Percentiles rank a stretch among this genome's conserved stretches.
phyloP scores from a whole-genome alignment of 2,888 invertebrate genomes.

The Malachius bipustulatus region DNA sequence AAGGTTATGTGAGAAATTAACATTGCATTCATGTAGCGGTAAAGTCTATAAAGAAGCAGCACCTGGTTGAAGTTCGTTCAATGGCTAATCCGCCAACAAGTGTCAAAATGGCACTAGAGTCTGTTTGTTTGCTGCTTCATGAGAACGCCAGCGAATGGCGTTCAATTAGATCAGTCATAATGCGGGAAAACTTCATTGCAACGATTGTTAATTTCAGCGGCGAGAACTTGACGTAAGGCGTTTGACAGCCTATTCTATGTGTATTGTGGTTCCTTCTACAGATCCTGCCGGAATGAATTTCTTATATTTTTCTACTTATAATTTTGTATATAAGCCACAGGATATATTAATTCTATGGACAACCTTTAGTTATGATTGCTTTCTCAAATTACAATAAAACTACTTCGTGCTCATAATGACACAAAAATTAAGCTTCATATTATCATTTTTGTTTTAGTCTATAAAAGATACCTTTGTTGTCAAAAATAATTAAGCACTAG shows the following conservation, averaged over 20 bases:
- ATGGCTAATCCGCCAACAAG: constrained; percentile 90
- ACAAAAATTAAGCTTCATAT: too few species aligned
- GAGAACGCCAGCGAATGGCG: constrained; percentile 91
- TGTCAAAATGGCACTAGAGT: constrained; percentile 88
- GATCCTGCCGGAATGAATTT: too few species aligned
- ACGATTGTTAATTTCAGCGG: constrained; percentile 92
- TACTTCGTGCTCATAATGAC: too few species aligned
- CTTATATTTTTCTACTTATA: too few species aligned
- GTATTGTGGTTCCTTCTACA: too few species aligned
- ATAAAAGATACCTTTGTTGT: too few species aligned
- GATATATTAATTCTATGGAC: too few species aligned
- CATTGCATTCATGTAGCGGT: constrained; percentile 50
- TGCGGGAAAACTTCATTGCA: constrained; percentile 91
- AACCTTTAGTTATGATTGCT: too few species aligned
- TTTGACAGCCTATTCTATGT: constrained; percentile 9
- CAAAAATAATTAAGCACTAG: too few species aligned
- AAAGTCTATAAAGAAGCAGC: constrained; percentile 91
- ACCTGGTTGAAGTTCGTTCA: constrained; percentile 86
- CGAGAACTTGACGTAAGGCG: constrained; percentile 79
- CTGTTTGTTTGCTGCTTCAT: constrained; percentile 85
- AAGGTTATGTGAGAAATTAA: background rate
- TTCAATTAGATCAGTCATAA: constrained; percentile 78
- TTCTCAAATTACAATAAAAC: too few species aligned
- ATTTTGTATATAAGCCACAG: too few species aligned
- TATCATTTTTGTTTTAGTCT: too few species aligned